Evolutionary conservation across 2,888 invertebrate genomes (phyloP), one percentile per base, ranked within the genome.

Genomic region (Morpho achilles): DNA sequence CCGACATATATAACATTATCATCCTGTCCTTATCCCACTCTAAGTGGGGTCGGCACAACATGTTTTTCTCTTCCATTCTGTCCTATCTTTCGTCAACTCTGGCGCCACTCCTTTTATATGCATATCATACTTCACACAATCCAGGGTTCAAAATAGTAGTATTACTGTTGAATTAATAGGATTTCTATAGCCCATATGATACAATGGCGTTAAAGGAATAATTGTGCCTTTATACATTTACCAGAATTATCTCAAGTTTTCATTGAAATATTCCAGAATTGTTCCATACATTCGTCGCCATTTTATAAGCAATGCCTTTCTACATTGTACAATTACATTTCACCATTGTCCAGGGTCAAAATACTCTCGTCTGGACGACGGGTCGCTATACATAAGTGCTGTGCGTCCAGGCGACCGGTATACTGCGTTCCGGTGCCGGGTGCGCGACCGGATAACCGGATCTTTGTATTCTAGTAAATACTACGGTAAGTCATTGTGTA

Each of bases 301-400:
- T 54, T 22, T 42, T 54, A 23, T 47, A 54, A 53, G 45, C 53
- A 22, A 55, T 44, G 54, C 53, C 40, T 58, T 56, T 55, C 22
- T 43, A 43, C 8, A 1, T 9, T 43, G 56, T 54, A 54, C 48
- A 16, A 48, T 44, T 57, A 49, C 42, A 45, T 55, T 45, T 44
- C 52, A 43, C 52, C 55, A 47, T 60, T 55, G 46, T 58, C 2
- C 70, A 88, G 89, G 85, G 47, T 71, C 88, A 56, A 96, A 96
- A 79, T 95, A 95, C 82, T 94, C 94, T 68, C 93, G 96, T 53
- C 87, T 97, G 63, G 93, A 94, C 68, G 95, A 95, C 76, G 97
- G 97, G 10, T 96, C 96, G 69, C 88, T 97, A 66, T 96, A 96
- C 89, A 95, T 97, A 79, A 94, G 94, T 79, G 93, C 95, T 70